Conservation (phyloP, 2,888 invertebrate genomes). For the Rosalia funebris region DNA sequence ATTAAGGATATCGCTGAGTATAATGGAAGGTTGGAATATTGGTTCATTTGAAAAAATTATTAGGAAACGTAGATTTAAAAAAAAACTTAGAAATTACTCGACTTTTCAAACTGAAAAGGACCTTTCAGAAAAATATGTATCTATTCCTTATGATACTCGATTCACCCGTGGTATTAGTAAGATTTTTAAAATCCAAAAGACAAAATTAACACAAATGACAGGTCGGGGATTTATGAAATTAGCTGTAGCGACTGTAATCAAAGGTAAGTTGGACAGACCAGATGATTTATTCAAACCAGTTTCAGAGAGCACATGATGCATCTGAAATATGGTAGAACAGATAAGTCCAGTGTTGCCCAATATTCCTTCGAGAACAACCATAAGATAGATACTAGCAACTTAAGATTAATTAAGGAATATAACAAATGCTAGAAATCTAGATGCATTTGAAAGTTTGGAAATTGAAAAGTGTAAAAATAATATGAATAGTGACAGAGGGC, state of each 20-base stretch:
- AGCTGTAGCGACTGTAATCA: background rate
- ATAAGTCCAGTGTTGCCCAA: background rate
- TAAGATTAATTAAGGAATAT: background rate
- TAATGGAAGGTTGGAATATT: too few relatives aligned
- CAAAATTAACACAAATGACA: background rate
- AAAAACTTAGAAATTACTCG: too few relatives aligned
- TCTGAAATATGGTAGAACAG: background rate
- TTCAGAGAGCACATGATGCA: background rate
- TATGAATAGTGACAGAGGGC: background rate
- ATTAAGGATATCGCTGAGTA: too few relatives aligned
- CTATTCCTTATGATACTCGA: background rate
- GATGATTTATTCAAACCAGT: background rate
- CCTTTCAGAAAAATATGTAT: background rate
- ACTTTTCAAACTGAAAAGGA: background rate
- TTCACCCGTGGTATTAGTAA: background rate
- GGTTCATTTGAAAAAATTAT: too few relatives aligned
- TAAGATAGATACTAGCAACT: background rate
- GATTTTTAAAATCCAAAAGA: background rate
- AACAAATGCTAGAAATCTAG: background rate
- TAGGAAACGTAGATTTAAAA: too few relatives aligned
- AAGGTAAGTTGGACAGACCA: background rate
- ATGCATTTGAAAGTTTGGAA: slow-evolving; percentile 1
- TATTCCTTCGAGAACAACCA: background rate
- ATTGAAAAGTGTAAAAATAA: background rate
- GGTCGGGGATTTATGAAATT: background rate